Base-by-base conservation (phyloP, 1,140 invertebrate species). In the Drosophila cardini region DNA sequence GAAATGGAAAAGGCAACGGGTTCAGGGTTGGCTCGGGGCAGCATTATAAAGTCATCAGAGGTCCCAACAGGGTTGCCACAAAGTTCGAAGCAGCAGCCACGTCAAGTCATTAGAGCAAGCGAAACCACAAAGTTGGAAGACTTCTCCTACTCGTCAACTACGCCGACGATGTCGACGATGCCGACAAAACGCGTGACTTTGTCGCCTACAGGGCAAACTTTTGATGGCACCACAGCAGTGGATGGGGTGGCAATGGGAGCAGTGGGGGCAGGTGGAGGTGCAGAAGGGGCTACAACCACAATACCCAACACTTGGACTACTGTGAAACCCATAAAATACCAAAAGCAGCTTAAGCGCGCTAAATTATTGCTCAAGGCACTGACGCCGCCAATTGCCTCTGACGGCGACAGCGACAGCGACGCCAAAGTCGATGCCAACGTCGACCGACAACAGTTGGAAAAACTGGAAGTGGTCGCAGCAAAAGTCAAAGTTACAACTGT, bases 281-380 rank as follows among this genome's bases (percentile, higher is more conserved):
- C 56, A 61, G 53, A 50, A 64, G 48, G 42, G 11, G 8, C 58
- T 42, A 8, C 38, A 45, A 46, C 73, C 50, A 38, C 73, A 55
- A 43, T 40, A 45, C 10, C 40, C 21, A 34, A 57, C 15, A 65
- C 58, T 38, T 58, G 36, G 45, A 45, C 58, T 61, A 72, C 56
- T 53, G 18, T 64, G 60, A 81, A 72, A 43, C 68, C 77, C 34
- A 85, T 81, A 64, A 91, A 90, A 75, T 83, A 80, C 75, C 84
- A 91, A 73, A 83, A 90, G 57, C 63, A 91, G 75, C 77, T 91
- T 70, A 89, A 90, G 72, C 85, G 82, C 61, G 90, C 90, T 57
- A 91, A 91, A 81, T 80, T 91, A 86, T 81, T 91, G 75, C 77
- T 90, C 53, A 91, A 91, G 79, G 72, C 77, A 18, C 32, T 90